These are phyloP conservation scores for Phasia obesa DNA, from an alignment of 2,888 invertebrate species.

Conservation along the genomic window DNA sequence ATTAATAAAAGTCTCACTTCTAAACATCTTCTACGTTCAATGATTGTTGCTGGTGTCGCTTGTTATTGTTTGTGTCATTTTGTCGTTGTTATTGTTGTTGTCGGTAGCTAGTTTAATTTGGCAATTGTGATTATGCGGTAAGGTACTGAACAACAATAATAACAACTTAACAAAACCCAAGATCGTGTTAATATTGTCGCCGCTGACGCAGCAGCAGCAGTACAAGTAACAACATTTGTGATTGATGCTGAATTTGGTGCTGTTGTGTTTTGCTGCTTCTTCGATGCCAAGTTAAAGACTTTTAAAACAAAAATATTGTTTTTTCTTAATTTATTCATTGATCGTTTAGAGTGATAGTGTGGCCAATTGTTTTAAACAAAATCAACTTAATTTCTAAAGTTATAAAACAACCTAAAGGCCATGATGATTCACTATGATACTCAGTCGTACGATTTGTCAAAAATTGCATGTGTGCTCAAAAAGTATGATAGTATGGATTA, in stretches of 20 bases:
- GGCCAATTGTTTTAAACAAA: conserved; percentile 1
- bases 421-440: no score
- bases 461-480: no score
- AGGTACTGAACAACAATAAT: conserved; percentile 45
- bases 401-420: no score
- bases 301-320: conserved; percentile 49
- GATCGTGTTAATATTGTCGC: conserved; percentile 48
- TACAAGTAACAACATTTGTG: neutral
- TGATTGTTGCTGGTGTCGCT: conserved; percentile 13
- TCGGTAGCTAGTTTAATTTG: conserved; percentile 35
- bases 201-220: neutral
- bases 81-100: conserved; percentile 17
- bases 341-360: conserved; percentile 31
- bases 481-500: no score
- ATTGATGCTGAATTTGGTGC: conserved; percentile 10
- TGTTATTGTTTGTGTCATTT: conserved; percentile 31
- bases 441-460: no score
- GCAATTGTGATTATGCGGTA: conserved; percentile 60
- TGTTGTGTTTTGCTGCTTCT: conserved; percentile 19
- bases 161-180: conserved; percentile 16
- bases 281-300: conserved; percentile 16
- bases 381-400: neutral
- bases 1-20: conserved; percentile 78
- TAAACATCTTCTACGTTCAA: conserved; percentile 59
- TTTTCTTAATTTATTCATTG: conserved; percentile 50